These are phyloP conservation scores for Sesia bembeciformis DNA, from an alignment of 2,888 invertebrate species.

Conservation along the genomic window DNA sequence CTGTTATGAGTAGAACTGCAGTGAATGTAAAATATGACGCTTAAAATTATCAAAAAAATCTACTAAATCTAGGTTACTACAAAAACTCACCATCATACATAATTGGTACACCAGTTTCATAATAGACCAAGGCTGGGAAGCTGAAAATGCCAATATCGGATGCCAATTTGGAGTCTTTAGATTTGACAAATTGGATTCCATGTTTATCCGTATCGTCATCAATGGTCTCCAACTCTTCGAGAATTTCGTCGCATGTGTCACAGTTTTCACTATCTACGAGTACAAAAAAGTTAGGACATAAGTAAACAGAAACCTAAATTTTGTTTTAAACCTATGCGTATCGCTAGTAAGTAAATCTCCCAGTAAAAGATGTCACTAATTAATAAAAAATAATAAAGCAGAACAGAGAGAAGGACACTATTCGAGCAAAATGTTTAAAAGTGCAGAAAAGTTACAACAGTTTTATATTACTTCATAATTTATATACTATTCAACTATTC, in stretches of 20 bases:
- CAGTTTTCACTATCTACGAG: conserved; percentile 86
- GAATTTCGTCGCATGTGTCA: conserved; percentile 86
- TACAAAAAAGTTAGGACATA: background rate
- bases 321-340: conserved; percentile 4
- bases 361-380: conserved; percentile 7
- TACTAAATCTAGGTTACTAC: too few species aligned
- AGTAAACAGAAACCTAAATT: background rate
- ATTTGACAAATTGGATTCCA: conserved; percentile 95
- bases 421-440: too few species aligned
- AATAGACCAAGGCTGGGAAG: conserved; percentile 93
- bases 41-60: too few species aligned
- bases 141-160: conserved; percentile 94
- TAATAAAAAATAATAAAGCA: too few species aligned
- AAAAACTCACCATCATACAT: conserved; percentile 91
- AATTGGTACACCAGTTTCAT: conserved; percentile 94
- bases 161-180: conserved; percentile 90
- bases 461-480: too few species aligned
- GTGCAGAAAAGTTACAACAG: too few species aligned
- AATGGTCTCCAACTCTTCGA: conserved; percentile 92
- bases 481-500: too few species aligned
- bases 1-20: too few species aligned
- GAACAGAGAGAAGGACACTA: too few species aligned
- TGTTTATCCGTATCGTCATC: conserved; percentile 95
- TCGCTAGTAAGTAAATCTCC: conserved; percentile 6
- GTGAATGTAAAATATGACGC: too few species aligned